Evolutionary conservation across 2,797 vertebrate species (phyloP), one percentile per base, ranked within the genome.

Genomic region (Pteronotus mesoamericanus): DNA sequence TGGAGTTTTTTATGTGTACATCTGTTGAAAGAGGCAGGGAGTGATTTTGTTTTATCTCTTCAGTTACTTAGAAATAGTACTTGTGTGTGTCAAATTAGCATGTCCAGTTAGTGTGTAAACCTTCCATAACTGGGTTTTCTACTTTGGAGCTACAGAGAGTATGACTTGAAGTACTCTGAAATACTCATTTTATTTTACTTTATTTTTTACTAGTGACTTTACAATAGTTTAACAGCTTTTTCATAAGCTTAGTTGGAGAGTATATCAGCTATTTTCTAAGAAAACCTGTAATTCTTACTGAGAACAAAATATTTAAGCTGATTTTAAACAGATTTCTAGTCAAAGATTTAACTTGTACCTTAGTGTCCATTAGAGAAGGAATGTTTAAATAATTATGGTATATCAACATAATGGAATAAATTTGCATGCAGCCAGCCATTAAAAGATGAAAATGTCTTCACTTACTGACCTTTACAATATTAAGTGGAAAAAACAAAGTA

Each of bases 21-120:
- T 79, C 10, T 89, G 22, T 90, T 92, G 74, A 94, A 79, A 79
- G 18, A 71, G 42, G 42, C 42, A 46, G 66, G 8, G n/a, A 75
- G 18, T 93, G 34, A 53, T 90, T 84, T 92, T 96, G 44, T 96
- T 96, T 89, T 37, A 89, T 75, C 14, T 37, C 42, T 75, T 91
- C 2, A 72, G 34, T 95, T 86, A 71, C 51, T 83, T 96, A 83
- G 57, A 93, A 95, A 80, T 89, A 26, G 19, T 91, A 57, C 61
- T 95, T 77, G 4, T 26, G 9, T 48, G 32, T 89, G 9, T 77
- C 57, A 74, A 24, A 32, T 93, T 86, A 80, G 22, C 86, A 11
- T 87, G 34, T 89, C 46, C 14, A 59, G 26, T 72, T 72, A 61
- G 16, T 94, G 34, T 90, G 11, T 95, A 79, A 93, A 66, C 8